Evolutionary conservation across 2,797 vertebrate genomes (phyloP), one percentile per base, ranked within the genome.

Genomic region (Clamator glandarius): DNA sequence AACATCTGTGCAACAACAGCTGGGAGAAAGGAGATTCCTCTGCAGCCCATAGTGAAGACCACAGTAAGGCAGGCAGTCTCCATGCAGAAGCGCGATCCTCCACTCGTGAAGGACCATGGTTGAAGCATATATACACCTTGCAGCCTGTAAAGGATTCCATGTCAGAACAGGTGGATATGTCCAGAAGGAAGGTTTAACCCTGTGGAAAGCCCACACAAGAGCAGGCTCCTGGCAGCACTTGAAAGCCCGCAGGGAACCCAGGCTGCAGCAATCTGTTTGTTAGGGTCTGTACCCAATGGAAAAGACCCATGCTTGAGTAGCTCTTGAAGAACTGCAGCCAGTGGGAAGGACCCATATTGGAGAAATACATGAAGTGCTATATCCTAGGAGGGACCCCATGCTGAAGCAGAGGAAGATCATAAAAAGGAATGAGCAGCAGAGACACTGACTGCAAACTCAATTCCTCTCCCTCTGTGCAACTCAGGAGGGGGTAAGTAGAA

Each of bases 161-260:
- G 11, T 18, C 2, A 3, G 18, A 63, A 13, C n/a, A 83, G 8
- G 15, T 39, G 8, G 13, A 23, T 36, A 15, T 36, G 23, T 11
- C 12, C 8, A 35, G 50, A 64, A 50, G 17, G 42, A 73, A 46
- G 7, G 1, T 59, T 36, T 35, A 42, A 51, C 17, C 18, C 17
- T 18, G 7, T 33, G 9, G 19, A 36, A 2, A 44, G 0, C 2
- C 15, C 29, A 23, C 1, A 1, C 24, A 67, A 39, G 6, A 54
- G 20, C 21, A 75, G 21, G 21, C 7, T 68, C 7, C 20, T 50
- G 48, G 35, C 6, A 74, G 10, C 20, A 46, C 9, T 17, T 31
- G 13, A 29, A 14, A 21, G 3, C 25, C 18, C 0, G 0, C 1
- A 1, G 9, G 12, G 4, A 1, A 36, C 17, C 17, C 13, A 17